Base-by-base conservation (phyloP, 2,797 vertebrate species). In the Alca torda region DNA sequence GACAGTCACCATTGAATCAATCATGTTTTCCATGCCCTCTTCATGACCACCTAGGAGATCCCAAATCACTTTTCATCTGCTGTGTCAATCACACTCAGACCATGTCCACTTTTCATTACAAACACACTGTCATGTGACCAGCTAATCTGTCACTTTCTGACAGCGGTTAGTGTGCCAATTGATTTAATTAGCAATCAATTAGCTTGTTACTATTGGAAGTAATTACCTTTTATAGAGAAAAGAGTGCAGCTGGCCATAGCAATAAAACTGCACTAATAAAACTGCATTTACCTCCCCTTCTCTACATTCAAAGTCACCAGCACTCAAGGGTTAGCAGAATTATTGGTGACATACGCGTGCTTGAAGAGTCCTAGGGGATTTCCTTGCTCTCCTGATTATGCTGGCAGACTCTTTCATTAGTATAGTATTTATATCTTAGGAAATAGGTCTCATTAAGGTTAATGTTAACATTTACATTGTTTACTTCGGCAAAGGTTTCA, bases 181-280 rank as follows among this genome's bases (percentile, higher is more conserved):
- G 99, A 99, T 99, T 99, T 99, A 99, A 99, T 99, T 99, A 99
- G 99, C 99, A 99, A 99, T 99, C 99, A 99, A 99, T 99, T 99
- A 99, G 99, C 99, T 99, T 99, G 99, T 99, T 99, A 99, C 99
- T 99, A 99, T 99, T 99, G 98, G 98, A 99, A 98, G 99, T 99
- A 99, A 99, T 99, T 99, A 99, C 98, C 98, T 99, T 99, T 99
- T 99, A 99, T 99, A 99, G 99, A 99, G 98, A 98, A 98, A 98
- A 98, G 98, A 98, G 98, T 99, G 98, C 99, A 99, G 99, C 99
- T 99, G 99, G 99, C 98, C 98, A 98, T 97, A 98, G 99, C 98
- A 99, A 99, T 99, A 99, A 99, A 99, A 99, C 97, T 98, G 97
- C 96, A 39, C 97, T 98, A 99, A 99, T 99, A 99, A 99, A 99